Base-by-base conservation (phyloP, 2,113 vertebrate species). In the Clarias magur region DNA sequence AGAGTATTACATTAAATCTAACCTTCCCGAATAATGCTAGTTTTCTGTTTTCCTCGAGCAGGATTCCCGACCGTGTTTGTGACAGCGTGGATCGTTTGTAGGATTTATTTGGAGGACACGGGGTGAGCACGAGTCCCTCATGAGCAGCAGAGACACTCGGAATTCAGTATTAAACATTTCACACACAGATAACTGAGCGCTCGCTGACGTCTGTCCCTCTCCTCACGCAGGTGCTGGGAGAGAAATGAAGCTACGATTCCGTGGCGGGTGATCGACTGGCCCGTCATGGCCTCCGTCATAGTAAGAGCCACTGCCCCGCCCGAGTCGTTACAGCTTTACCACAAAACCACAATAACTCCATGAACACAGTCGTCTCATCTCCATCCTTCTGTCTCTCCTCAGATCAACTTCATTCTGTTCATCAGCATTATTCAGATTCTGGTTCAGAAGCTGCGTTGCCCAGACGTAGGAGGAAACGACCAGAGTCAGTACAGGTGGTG, bases 381-480 rank as follows among this genome's bases (percentile, higher is more conserved):
- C 9, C 19, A 8, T 87, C 27, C 80, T 7, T 67, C 56, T 68
- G 54, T 80, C 8, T 90, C 67, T 89, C 27, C 53, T 30, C 42
- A 99, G 98, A 95, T 98, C 89, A 99, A 98, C 92, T 98, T 99
- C 86, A 90, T 98, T 68, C 95, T 99, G 86, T 99, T 99, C 88
- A 94, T 99, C n/a, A 97, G 97, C 91, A 99, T 99, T 92, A 97
- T 99, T 79, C 95, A 98, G 53, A 97, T 99, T 90, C 95, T 99
- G 21, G 95, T 99, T 65, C 97, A 99, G 95, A 99, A 99, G 83
- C 95, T 99, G n/a, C 96, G 97, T 88, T 98, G 97, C 63, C 96
- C 97, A 1, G 96, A 97, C 73, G 97, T 97, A 0, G 97, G 96
- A 25, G 97, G 98, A 90, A 98, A 98, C 19, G 90, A 93, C 56